A percentile compares a stretch with the other conserved stretches of the same genome.
These are phyloP conservation scores for Anastatus disparis DNA, from an alignment of 1,140 invertebrate genomes.

Conservation along the genomic window DNA sequence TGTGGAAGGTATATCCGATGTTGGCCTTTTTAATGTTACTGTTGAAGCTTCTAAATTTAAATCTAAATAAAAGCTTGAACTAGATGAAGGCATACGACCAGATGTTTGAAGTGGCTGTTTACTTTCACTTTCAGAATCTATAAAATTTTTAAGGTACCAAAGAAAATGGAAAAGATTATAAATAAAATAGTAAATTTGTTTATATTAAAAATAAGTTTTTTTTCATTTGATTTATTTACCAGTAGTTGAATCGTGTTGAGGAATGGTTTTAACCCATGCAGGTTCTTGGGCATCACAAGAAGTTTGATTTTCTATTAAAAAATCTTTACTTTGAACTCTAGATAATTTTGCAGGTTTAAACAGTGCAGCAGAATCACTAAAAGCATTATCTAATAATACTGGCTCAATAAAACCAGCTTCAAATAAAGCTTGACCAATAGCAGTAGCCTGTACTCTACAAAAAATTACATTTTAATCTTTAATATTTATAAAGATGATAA, in stretches of 20 bases:
- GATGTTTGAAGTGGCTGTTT: conserved; percentile 51
- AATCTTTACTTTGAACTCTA: conserved; percentile 62
- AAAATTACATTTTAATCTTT: conserved; percentile 35
- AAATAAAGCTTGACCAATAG: conserved; percentile 84
- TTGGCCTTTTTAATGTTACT: conserved; percentile 70
- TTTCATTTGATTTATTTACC: conserved; percentile 51
- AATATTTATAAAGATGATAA: neutral
- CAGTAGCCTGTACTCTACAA: conserved; percentile 80
- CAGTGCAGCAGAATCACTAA: conserved; percentile 68
- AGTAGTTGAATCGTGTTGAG: conserved; percentile 69
- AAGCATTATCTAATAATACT: conserved; percentile 68
- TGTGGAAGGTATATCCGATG: conserved; percentile 55
- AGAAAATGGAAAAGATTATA: no score
- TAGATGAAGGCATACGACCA: conserved; percentile 68
- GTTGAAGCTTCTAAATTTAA: conserved; percentile 74
- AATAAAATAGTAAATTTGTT: neutral
- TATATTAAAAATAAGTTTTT: no score
- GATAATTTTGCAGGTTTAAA: conserved; percentile 67
- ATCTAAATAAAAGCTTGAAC: conserved; percentile 75
- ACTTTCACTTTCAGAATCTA: conserved; percentile 70
- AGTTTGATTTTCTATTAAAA: conserved; percentile 56
- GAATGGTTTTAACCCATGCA: conserved; percentile 78
- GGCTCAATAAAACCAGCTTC: conserved; percentile 83
- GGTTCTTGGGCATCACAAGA: conserved; percentile 72
- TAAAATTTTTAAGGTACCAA: conserved; percentile 10